Base-by-base conservation (phyloP, 2,113 vertebrate species). In the Nymphicus hollandicus region DNA sequence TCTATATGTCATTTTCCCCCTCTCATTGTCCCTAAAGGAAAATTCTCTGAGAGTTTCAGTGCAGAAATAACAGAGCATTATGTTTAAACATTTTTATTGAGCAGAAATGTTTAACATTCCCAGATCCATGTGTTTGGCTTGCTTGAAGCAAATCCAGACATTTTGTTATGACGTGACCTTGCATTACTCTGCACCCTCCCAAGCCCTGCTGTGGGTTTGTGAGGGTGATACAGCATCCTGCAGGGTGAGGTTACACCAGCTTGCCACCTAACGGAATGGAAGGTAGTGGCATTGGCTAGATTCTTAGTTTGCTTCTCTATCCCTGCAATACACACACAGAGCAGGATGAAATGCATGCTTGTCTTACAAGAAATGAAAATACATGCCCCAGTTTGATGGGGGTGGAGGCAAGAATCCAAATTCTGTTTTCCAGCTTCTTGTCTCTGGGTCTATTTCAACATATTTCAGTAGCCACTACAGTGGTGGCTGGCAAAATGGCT, bases 51-150 rank as follows among this genome's bases (percentile, higher is more conserved):
- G 29, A 9, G 5, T 46, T 91, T 65, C 43, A 39, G 17, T 5
- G 14, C 33, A 84, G 80, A 81, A 91, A 84, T 31, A 90, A 28
- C 46, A 86, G 43, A 81, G 28, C 47, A 56, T 76, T 43, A 6
- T 33, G 10, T 91, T 88, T 93, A 86, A 91, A 74, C n/a, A 35
- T 39, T 85, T 91, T 91, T 86, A 90, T 64, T 90, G 89, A 63
- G n/a, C 29, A n/a, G 35, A 86, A 94, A 73, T 49, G 17, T 90
- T 73, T 64, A 80, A 63, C 64, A 8, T 94, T 91, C 60, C 74
- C 43, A 58, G 65, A 23, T 91, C 64, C 7, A 1, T 12, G 39
- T 44, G 39, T 74, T 91, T 91, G 79, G 43, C 76, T 77, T 43
- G 61, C 49, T 63, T 73, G 79, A 93, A 73, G 68, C 16, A 58